Percentiles rank a stretch among this genome's conserved stretches.
Conservation (phyloP, 2,797 vertebrate species). For the Catostomus latipinnis region DNA sequence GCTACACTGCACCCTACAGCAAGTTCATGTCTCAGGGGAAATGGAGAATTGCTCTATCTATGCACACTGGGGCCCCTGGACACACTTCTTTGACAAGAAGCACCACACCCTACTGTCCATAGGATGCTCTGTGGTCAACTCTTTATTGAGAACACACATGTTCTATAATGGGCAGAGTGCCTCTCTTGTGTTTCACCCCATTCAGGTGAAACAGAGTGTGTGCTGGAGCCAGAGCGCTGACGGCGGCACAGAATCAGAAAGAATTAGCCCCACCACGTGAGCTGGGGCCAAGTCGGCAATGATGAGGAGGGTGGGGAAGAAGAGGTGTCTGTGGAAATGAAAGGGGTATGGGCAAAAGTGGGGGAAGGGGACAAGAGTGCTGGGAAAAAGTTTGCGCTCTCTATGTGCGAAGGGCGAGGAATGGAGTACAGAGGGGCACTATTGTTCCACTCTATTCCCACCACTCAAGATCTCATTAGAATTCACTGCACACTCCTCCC, state of each 20-base stretch:
- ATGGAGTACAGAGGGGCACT: constrained; percentile 85
- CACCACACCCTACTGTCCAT: constrained; percentile 65
- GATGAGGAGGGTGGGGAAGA: constrained; percentile 79
- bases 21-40: constrained; percentile 40
- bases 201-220: constrained; percentile 72
- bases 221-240: constrained; percentile 61
- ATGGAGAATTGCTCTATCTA: constrained; percentile 52
- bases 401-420: constrained; percentile 81
- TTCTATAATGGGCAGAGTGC: constrained; percentile 63
- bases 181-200: constrained; percentile 62
- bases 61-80: constrained; percentile 54
- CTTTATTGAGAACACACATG: constrained; percentile 67
- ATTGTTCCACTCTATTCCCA: constrained; percentile 85
- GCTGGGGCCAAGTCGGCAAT: constrained; percentile 72
- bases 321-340: constrained; percentile 78
- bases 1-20: constrained; percentile 20
- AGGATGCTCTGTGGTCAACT: constrained; percentile 51
- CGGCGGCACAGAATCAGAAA: constrained; percentile 70
- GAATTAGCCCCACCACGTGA: constrained; percentile 73
- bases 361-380: constrained; percentile 68
- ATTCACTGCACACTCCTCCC: constrained; percentile 83
- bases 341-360: constrained; percentile 57
- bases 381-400: constrained; percentile 81
- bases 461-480: constrained; percentile 83
- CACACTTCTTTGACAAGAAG: constrained; percentile 56